Evolutionary conservation across 2,888 invertebrate species (phyloP), one percentile per base, ranked within the genome.

Genomic region (Chaetogeoica ovagalla): DNA sequence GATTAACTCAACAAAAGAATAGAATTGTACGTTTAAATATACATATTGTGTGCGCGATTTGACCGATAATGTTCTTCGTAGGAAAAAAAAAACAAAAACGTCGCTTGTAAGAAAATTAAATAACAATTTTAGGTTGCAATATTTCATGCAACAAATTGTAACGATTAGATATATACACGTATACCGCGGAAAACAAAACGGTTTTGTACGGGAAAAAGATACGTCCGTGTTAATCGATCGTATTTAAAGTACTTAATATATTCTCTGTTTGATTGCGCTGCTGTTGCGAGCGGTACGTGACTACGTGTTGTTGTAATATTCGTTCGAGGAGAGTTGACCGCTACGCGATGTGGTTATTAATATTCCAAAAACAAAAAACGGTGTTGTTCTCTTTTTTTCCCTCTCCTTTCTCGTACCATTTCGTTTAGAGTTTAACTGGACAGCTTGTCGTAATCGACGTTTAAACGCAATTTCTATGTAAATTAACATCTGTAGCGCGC

Each of bases 391-490:
- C 60, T 69, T 60, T 76, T 43, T n/a, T n/a, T n/a, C n/a, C n/a
- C n/a, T n/a, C 30, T 4, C 30, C 30, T 30, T 30, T 48, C 15
- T 52, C 13, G 21, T 48, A 13, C 48, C 15, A 11, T 60, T 60
- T 68, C 9, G 66, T 68, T 76, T 69, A 48, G 69, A 68, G 60
- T 76, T 30, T 60, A 30, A 60, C 68, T n/a, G 60, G 76, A 76
- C 76, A 76, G 76, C 76, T 76, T 69, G 59, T 30, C 17, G 60
- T 69, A 76, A 69, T 69, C 30, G 59, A 69, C 11, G 17, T 60
- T 76, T 76, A 48, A 76, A 69, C 23, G 68, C 17, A 48, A 69
- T 76, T 76, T 76, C n/a, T 76, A 76, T 76, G 68, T 48, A 76
- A 76, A 76, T 76, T 76, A 69, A 69, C 60, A 69, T 76, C 68